phyloP scores from a whole-genome alignment of 2,888 invertebrate species.

The Agrotis puta region DNA sequence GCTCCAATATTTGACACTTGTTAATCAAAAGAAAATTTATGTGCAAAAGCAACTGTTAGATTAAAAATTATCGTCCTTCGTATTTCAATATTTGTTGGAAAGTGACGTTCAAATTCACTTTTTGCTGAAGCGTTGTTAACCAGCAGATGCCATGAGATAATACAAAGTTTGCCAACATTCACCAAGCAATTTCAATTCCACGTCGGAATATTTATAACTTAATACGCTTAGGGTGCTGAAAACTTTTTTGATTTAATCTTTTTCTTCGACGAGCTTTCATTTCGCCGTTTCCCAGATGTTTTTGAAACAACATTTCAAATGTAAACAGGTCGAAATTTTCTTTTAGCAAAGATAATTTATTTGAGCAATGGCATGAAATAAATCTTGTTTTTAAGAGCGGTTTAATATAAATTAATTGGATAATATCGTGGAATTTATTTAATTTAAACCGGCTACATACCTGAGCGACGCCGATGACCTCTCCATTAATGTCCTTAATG shows the following conservation, averaged over 20 bases:
- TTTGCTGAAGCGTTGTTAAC: constrained; percentile 46
- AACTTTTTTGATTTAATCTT: constrained; percentile 74
- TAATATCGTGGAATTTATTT: constrained; percentile 4
- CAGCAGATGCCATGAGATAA: constrained; percentile 67
- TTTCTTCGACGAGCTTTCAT: constrained; percentile 59
- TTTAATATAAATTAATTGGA: constrained; percentile 18
- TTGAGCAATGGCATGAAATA: constrained; percentile 25
- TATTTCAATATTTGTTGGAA: constrained; percentile 55
- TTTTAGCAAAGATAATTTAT: constrained; percentile 52
- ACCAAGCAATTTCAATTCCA: constrained; percentile 71
- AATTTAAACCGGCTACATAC: constrained; percentile 81
- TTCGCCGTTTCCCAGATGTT: constrained; percentile 60
- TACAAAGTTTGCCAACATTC: constrained; percentile 67
- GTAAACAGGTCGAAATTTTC: constrained; percentile 66
- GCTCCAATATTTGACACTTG: constrained; percentile 39
- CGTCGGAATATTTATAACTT: constrained; percentile 69
- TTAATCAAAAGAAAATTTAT: constrained; percentile 52
- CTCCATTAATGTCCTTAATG: constrained; percentile 97
- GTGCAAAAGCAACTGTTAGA: constrained; percentile 37
- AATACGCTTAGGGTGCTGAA: constrained; percentile 60
- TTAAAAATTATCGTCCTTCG: constrained; percentile 31
- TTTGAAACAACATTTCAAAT: constrained; percentile 56
- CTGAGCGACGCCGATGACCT: constrained; percentile 99
- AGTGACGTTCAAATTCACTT: constrained; percentile 61
- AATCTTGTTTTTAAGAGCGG: constrained; percentile 16